Evolutionary conservation across 2,113 vertebrate species (phyloP), one percentile per base, ranked within the genome.

Genomic region (Neolamprologus fasciatus): DNA sequence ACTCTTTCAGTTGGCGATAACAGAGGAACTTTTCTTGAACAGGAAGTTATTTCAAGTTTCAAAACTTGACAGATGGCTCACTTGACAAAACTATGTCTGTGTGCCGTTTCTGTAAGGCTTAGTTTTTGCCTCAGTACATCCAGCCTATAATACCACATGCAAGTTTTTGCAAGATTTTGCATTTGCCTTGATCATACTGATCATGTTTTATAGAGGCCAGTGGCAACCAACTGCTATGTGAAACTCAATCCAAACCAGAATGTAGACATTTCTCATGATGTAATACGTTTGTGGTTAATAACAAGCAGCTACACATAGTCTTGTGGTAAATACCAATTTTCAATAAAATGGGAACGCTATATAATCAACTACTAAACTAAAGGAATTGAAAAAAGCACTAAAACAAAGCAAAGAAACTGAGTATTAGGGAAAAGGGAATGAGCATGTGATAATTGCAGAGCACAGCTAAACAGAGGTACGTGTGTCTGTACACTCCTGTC

Each of bases 401-500:
- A 55, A 82, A 86, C 40, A 68, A 37, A 71, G 19, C 73, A 84
- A 90, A 83, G 37, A 40, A 86, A 87, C 33, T 76, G 8, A 68
- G 47, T 9, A 40, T 45, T 23, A 16, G 37, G 37, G 28, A 58
- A 79, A 78, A 42, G 10, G 53, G 42, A 78, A 78, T 8, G 81
- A 90, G 84, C 40, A 78, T 81, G 79, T 82, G 89, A 89, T 87
- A 89, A 87, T 73, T 83, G 87, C 42, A 81, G 53, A 83, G 91
- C 86, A 58, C 80, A 81, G 83, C 86, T 82, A 88, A 93, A 92
- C 85, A 79, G 84, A 93, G 91, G 93, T 90, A 88, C 57, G 57
- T 80, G 79, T 84, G 87, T 91, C 89, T 89, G 86, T 85, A 86
- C 86, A 76, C 71, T 61, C 71, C 88, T 42, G 93, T 66, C 92